Evolutionary conservation across 2,888 invertebrate species (phyloP), one percentile per base, ranked within the genome.

Genomic region (Pseudanteris insignis): DNA sequence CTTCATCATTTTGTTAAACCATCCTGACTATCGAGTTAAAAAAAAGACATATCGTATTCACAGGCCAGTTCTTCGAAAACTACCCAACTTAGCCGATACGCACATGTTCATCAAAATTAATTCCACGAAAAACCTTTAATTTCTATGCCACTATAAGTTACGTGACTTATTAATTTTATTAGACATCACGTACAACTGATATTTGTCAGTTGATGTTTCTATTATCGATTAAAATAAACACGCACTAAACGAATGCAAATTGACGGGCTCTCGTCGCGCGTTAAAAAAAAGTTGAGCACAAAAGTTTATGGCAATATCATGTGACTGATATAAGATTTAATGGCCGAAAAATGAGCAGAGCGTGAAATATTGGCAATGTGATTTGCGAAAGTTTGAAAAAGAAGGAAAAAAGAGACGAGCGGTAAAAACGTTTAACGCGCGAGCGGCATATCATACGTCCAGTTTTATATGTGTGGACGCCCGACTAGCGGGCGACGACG

Each of bases 401-500:
- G 48, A 55, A 55, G 36, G 46, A 41, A 55, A 41, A 46, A 53
- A 43, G 36, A 38, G 46, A 41, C 34, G 40, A 51, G 26, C 36
- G 53, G 48, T 44, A 48, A 43, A 50, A 54, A 36, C 60, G 50
- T 54, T 61, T 44, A 61, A 61, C 55, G 61, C 41, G 13, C 38
- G 50, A 36, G 48, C 33, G 15, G 53, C 53, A 41, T 58, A 58
- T 61, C 54, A 34, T 47, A 48, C 38, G 44, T 48, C 54, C 43
- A 44, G 29, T 50, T 30, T 50, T 50, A 55, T 51, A 51, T 32
- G 33, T 51, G 36, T 32, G 41, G 50, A 55, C 51, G 55, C 50
- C 40, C 51, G 55, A 40, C 54, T 51, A 64, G 66, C 58, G 58
- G 64, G 61, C 60, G 64, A 54, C 65, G 68, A 64, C 69, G 66